These are phyloP conservation scores for Arctopsyche grandis DNA, from an alignment of 1,140 invertebrate species.

Conservation along the genomic window DNA sequence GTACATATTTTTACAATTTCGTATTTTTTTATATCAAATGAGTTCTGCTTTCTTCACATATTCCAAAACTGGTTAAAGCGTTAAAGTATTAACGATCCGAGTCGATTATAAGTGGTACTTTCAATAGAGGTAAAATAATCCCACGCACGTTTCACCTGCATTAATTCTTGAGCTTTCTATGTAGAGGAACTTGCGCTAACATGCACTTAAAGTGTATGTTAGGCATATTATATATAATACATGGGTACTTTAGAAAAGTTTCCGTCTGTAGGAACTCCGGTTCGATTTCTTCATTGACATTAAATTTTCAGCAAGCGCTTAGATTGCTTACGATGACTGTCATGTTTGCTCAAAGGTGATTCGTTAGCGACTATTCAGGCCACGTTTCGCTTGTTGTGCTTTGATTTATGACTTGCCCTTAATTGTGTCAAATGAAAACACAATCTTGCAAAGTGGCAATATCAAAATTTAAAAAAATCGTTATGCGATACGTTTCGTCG, in stretches of 20 bases:
- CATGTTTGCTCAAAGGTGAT: not conserved
- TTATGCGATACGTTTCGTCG: no score
- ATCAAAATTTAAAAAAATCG: no score
- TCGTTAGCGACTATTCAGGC: not conserved
- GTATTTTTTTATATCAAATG: not conserved
- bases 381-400: not conserved
- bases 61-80: slow-evolving; percentile 13
- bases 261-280: no score
- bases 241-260: no score
- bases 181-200: not conserved
- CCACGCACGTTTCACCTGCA: slow-evolving; percentile 28
- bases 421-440: not conserved
- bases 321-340: not conserved
- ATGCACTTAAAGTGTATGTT: no score
- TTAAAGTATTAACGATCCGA: slow-evolving; percentile 8
- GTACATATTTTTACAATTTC: not conserved
- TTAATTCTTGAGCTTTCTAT: not conserved
- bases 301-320: no score
- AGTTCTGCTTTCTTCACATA: not conserved
- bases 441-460: no score
- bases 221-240: no score
- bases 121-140: slow-evolving; percentile 4
- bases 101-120: slow-evolving; percentile 3
- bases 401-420: not conserved
- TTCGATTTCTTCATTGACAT: no score